Base-by-base conservation (phyloP, 1,140 invertebrate genomes). In the Charaxes varanes region DNA sequence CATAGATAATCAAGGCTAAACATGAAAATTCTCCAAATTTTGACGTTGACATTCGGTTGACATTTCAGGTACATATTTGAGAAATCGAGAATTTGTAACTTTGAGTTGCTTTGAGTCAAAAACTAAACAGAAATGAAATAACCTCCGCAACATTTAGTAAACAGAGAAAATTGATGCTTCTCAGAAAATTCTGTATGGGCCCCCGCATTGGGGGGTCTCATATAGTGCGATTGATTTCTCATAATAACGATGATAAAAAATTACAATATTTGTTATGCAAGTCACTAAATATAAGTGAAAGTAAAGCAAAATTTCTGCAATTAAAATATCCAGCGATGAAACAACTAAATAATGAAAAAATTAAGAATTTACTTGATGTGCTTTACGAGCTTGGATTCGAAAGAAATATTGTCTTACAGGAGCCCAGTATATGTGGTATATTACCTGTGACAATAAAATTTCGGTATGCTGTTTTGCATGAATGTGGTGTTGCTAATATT, bases 361-460 rank as follows among this genome's bases (percentile, higher is more conserved):
- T 82, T 6, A 41, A 55, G 54, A 36, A 42, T 23, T 31, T 78
- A 13, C 35, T 74, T 0, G 33, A 63, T 3, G 53, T 63, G 18
- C 4, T 78, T 4, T 41, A 55, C 18, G 51, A 72, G n/a, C 26
- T 78, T 21, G 73, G 76, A 15, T 74, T 58, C 50, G 14, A 49
- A 14, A 64, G 41, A 38, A 28, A 70, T 19, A 35, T 48, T 11
- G 30, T 81, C n/a, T 30, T 79, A 7, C 23, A 72, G 7, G 47
- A 79, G 27, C 77, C 77, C 15, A 18, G 62, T 10, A 22, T 84
- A 4, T 80, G 71, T 47, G 56, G 65, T 30, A 50, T 72, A 28
- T 44, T 76, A 27, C 79, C 79, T 23, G 35, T 78, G 6, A 83
- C 76, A 15, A 35, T 84, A 21, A 74, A 67, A 46, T 69, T 56